Percentiles rank a stretch among this genome's conserved stretches.
These are phyloP conservation scores for Colistium nudipinnis DNA, from an alignment of 2,113 vertebrate species.

Conservation along the genomic window DNA sequence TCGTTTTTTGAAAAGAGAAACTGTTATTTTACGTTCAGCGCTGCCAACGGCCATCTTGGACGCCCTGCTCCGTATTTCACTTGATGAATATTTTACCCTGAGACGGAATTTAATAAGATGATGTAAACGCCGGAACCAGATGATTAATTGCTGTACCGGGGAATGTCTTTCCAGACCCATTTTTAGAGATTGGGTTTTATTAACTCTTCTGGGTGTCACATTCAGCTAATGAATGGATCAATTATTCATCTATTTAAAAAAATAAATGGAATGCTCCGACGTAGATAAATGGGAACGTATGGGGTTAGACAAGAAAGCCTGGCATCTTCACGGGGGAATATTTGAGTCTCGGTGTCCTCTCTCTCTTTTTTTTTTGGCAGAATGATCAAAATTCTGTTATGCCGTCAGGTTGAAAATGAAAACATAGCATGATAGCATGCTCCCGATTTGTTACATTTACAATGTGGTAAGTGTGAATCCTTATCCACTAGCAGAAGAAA, in stretches of 20 bases:
- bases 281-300: constrained; percentile 42
- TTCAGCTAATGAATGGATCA: constrained; percentile 77
- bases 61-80: constrained; percentile 14
- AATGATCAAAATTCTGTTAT: background rate
- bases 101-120: constrained; percentile 27
- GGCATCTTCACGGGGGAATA: background rate
- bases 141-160: constrained; percentile 65
- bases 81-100: constrained; percentile 42
- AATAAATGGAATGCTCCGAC: constrained; percentile 59
- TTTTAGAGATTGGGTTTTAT: constrained; percentile 77
- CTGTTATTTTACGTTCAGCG: background rate
- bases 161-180: constrained; percentile 67
- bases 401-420: background rate
- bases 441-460: no score
- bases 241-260: constrained; percentile 75
- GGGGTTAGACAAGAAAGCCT: constrained; percentile 46
- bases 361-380: background rate
- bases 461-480: no score
- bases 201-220: constrained; percentile 70
- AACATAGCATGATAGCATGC: no score
- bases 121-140: constrained; percentile 37
- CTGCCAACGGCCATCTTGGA: no score
- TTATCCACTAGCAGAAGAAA: no score
- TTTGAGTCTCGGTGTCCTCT: constrained; percentile 8
- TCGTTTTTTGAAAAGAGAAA: background rate